Evolutionary conservation across 2,888 invertebrate species (phyloP).

Genomic region (Carcina quercana): DNA sequence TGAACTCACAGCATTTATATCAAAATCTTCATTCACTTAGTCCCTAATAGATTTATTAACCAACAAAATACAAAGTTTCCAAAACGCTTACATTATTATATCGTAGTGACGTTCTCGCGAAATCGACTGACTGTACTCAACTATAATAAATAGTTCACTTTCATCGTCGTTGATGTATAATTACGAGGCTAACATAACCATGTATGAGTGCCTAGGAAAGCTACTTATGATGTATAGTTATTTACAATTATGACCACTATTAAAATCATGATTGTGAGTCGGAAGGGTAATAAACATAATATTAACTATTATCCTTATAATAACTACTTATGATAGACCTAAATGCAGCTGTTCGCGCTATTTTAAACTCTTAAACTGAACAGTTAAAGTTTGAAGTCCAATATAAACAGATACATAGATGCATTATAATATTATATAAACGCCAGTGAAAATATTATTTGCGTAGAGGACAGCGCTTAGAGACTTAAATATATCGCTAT

Average conservation of each 20-base stretch:
- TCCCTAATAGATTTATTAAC: constrained; percentile 4
- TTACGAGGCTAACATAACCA: constrained; percentile 57
- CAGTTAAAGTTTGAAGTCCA: constrained; percentile 47
- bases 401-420: constrained; percentile 51
- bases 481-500: constrained; percentile 48
- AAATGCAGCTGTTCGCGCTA: constrained; percentile 50
- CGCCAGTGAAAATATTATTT: constrained; percentile 40
- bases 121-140: constrained; percentile 43
- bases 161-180: constrained; percentile 22
- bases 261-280: constrained; percentile 67
- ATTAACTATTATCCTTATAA: constrained; percentile 50
- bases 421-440: constrained; percentile 34
- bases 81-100: constrained; percentile 21
- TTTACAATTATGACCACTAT: constrained; percentile 59
- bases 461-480: constrained; percentile 63
- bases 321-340: constrained; percentile 42
- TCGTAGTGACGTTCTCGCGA: constrained; percentile 38
- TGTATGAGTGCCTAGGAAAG: constrained; percentile 68
- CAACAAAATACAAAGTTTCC: constrained; percentile 25
- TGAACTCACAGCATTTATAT: too few relatives aligned
- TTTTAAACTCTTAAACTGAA: constrained; percentile 54
- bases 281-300: constrained; percentile 59
- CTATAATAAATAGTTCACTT: constrained; percentile 33
- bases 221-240: constrained; percentile 71
- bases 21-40: constrained; percentile 2